Base-by-base conservation (phyloP, 2,113 vertebrate species). In the Corythornis cristatus region DNA sequence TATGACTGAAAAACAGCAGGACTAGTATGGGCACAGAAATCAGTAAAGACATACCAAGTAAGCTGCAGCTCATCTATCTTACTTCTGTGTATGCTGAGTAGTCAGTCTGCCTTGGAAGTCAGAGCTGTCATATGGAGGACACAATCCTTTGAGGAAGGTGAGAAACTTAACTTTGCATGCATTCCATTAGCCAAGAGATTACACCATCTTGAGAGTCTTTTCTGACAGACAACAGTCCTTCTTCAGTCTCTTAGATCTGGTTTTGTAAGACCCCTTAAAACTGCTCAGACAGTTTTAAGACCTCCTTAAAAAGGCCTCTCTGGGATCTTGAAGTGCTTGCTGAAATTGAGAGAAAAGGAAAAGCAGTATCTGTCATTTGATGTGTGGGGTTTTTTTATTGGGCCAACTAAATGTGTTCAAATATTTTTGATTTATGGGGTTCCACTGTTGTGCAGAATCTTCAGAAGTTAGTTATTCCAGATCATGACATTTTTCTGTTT, bases 21-120 rank as follows among this genome's bases (percentile, higher is more conserved):
- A 31, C n/a, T 42, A 40, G 3, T 25, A 45, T 6, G n/a, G 35
- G 14, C 37, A 64, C 8, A 70, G 33, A 50, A 79, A 11, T 0
- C 0, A 0, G 18, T 40, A 1, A 1, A 42, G 29, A 35, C 0
- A 0, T 37, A 8, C 12, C 45, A 57, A 29, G 15, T 74, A 29
- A 21, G 9, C 8, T 43, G 48, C 40, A 82, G 18, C 15, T 84
- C 42, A 40, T 35, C 28, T 62, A 3, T 33, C 31, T 46, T 67
- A 29, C 68, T 81, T 62, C 12, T 50, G 11, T 4, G 0, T 14
- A 2, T 37, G 12, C 37, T 74, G n/a, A 45, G 29, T 5, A 71
- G n/a, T 15, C 7, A 0, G 0, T 3, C 31, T 84, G 31, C 15
- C 37, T 37, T 29, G 53, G 31, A 43, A 77, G 4, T 33, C 46